Conservation (phyloP, 1,140 invertebrate species). For the roundworm (Caenorhabditis elegans) region WBcel235 BX284605.5:11599501-11600000, state of each 20-base stretch:
- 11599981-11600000: not conserved
- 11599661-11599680: no score
- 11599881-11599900: not conserved
- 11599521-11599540: constrained; percentile 1
- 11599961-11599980: not conserved
- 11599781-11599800: not conserved
- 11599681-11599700: no score
- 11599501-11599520: not conserved
- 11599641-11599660: no score
- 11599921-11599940: not conserved
- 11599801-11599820: not conserved
- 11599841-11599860: not conserved
- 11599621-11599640: no score
- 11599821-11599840: not conserved
- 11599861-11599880: not conserved
- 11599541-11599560: not conserved
- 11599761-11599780: not conserved
- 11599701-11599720: no score
- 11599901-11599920: not conserved
- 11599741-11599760: no score
- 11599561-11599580: not conserved
- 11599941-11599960: not conserved
- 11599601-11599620: not conserved
- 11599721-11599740: no score
- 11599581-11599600: not conserved